A percentile compares a stretch with the other conserved stretches of the same genome.
Conservation (phyloP, 2,797 vertebrate genomes). For the Poeciliopsis turneri region DNA sequence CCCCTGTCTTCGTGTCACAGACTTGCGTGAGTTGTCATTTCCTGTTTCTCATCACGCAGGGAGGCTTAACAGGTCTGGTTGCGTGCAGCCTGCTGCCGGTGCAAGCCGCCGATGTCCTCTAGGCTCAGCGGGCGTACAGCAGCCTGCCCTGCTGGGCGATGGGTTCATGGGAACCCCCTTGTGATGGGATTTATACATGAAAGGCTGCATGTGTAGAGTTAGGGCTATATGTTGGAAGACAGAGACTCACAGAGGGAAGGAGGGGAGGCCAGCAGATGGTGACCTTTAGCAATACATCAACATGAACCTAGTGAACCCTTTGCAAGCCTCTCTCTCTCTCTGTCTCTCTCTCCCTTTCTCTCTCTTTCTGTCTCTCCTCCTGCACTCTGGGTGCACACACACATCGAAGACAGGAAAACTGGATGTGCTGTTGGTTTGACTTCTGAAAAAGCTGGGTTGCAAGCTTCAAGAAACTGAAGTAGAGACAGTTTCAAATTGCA, state of each 20-base stretch:
- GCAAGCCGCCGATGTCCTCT: neutral
- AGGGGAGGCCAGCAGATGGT: slow-evolving; percentile 78
- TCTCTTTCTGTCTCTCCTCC: neutral
- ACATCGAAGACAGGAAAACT: neutral
- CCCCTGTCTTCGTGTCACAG: neutral
- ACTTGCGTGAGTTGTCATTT: slow-evolving; percentile 14
- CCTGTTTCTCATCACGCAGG: slow-evolving; percentile 19
- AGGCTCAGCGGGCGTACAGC: neutral
- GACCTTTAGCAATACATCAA: slow-evolving; percentile 80
- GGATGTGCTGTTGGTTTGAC: neutral
- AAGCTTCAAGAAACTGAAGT: neutral
- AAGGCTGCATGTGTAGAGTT: slow-evolving; percentile 10
- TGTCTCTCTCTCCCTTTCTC: neutral
- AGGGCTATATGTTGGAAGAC: slow-evolving; percentile 30
- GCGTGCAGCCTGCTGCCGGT: slow-evolving; percentile 5
- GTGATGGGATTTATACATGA: slow-evolving; percentile 23
- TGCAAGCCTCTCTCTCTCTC: slow-evolving; percentile 2
- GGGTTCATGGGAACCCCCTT: slow-evolving; percentile 24
- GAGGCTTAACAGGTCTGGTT: slow-evolving; percentile 37
- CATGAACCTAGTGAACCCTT: slow-evolving; percentile 73
- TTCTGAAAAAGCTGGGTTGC: neutral
- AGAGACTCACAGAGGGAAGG: slow-evolving; percentile 52
- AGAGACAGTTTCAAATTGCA: neutral
- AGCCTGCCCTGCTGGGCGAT: slow-evolving; percentile 1
- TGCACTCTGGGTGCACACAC: neutral